Evolutionary conservation across 1,140 invertebrate species (phyloP), one percentile per base, ranked within the genome.

Genomic region (Caerostris extrusa): DNA sequence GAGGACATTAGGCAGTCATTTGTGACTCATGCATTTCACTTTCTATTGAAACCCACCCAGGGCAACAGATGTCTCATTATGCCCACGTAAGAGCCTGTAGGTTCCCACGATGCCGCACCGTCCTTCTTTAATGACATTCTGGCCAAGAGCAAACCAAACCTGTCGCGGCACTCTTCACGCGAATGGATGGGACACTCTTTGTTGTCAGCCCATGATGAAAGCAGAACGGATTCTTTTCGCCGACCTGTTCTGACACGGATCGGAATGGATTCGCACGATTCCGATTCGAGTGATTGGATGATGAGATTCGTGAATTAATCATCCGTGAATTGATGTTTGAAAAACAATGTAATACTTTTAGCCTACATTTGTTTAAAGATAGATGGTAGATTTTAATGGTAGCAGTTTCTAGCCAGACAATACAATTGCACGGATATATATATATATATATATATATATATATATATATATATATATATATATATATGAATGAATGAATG

Each of bases 91-190:
- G n/a, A 71, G 5, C 69, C 69, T 61, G 60, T 10, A 50, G 10
- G 19, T 71, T 71, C 69, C 69, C 69, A 71, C 69, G 69, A 19
- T 7, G 7, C 69, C n/a, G 69, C 19, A 71, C 10, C n/a, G 7
- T 19, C 7, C 19, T 19, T 19, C n/a, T 8, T 3, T 71, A 71
- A 71, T 71, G 69, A 71, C 69, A 71, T 71, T 71, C 19, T 71
- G 10, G 69, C 69, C 69, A 34, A 71, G n/a, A 71, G 69, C 69
- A 71, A 71, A 71, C 69, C 19, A 71, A 71, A 71, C 69, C 69
- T 50, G 19, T 50, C 69, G 19, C n/a, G 10, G n/a, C 69, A 8
- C 34, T 3, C 8, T n/a, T 19, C 69, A 34, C 19, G 19, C 7
- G n/a, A 19, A 64, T 17, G n/a, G n/a, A 64, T 17, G n/a, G n/a